Conservation (phyloP, 1,140 invertebrate genomes). For the Ostrea denselamellosa region DNA sequence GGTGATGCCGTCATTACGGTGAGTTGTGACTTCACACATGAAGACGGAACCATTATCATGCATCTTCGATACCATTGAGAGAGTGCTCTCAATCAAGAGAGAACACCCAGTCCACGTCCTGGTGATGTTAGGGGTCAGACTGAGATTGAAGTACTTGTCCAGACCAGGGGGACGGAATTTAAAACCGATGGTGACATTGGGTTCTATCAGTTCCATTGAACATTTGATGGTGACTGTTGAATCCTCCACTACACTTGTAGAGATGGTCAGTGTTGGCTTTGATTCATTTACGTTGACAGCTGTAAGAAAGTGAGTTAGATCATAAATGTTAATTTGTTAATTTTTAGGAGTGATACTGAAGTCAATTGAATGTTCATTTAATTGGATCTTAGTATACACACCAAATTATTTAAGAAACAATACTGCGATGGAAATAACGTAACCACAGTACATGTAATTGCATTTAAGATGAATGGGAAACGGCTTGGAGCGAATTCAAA, state of each 20-base stretch:
- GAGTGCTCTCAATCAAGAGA: neutral
- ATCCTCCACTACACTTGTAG: neutral
- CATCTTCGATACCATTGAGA: neutral
- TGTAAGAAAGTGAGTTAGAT: neutral
- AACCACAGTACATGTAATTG: too few relatives aligned
- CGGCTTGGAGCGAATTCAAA: too few relatives aligned
- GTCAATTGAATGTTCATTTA: too few relatives aligned
- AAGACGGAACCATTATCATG: constrained; percentile 29
- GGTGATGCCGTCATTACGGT: neutral
- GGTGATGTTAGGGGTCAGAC: neutral
- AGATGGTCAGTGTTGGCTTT: constrained; percentile 5
- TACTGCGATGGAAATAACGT: too few relatives aligned
- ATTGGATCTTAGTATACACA: too few relatives aligned
- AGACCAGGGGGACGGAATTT: constrained; percentile 30
- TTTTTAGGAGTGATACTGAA: too few relatives aligned
- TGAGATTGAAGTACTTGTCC: constrained; percentile 37
- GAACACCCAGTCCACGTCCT: constrained; percentile 1
- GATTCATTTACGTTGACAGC: constrained; percentile 1
- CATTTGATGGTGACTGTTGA: neutral
- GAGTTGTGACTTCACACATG: neutral
- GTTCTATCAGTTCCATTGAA: constrained; percentile 14
- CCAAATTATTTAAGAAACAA: too few relatives aligned
- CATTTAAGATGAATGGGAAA: too few relatives aligned
- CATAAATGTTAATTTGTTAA: neutral
- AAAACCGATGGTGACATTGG: neutral